These are phyloP conservation scores for Sinelater perroti DNA, from an alignment of 2,888 invertebrate genomes.

Conservation along the genomic window DNA sequence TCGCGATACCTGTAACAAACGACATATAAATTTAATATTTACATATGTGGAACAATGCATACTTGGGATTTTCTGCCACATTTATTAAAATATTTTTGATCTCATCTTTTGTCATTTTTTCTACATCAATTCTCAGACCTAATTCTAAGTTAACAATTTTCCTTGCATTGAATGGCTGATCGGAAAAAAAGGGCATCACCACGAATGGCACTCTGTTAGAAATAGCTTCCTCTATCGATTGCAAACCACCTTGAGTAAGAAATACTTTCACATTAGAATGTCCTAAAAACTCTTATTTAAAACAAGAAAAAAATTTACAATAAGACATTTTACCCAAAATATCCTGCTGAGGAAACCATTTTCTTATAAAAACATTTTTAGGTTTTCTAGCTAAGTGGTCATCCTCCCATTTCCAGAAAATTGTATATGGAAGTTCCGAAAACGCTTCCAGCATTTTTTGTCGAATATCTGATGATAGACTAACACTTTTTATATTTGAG, in stretches of 20 bases:
- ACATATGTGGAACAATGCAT: slow-evolving; percentile 28
- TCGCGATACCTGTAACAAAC: slow-evolving; percentile 46
- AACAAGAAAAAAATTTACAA: slow-evolving; percentile 30
- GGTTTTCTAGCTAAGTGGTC: slow-evolving; percentile 54
- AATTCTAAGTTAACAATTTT: slow-evolving; percentile 43
- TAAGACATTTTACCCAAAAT: slow-evolving; percentile 54
- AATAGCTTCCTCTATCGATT: slow-evolving; percentile 46
- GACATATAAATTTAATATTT: neutral
- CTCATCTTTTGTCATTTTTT: slow-evolving; percentile 41
- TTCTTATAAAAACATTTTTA: slow-evolving; percentile 56
- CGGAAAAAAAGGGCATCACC: slow-evolving; percentile 47
- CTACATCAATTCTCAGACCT: slow-evolving; percentile 40
- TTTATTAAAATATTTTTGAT: slow-evolving; percentile 47
- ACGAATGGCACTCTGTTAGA: slow-evolving; percentile 47
- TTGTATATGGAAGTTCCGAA: slow-evolving; percentile 56
- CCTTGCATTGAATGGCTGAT: slow-evolving; percentile 46
- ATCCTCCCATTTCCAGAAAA: slow-evolving; percentile 61
- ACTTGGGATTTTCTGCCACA: slow-evolving; percentile 48
- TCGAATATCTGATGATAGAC: slow-evolving; percentile 52
- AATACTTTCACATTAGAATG: slow-evolving; percentile 44
- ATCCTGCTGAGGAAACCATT: slow-evolving; percentile 63
- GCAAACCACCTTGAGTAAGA: slow-evolving; percentile 46
- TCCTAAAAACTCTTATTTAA: slow-evolving; percentile 25
- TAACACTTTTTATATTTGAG: slow-evolving; percentile 56
- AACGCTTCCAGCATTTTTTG: slow-evolving; percentile 55